Base-by-base conservation (phyloP, 2,888 invertebrate species). In the Nysson spinosus region DNA sequence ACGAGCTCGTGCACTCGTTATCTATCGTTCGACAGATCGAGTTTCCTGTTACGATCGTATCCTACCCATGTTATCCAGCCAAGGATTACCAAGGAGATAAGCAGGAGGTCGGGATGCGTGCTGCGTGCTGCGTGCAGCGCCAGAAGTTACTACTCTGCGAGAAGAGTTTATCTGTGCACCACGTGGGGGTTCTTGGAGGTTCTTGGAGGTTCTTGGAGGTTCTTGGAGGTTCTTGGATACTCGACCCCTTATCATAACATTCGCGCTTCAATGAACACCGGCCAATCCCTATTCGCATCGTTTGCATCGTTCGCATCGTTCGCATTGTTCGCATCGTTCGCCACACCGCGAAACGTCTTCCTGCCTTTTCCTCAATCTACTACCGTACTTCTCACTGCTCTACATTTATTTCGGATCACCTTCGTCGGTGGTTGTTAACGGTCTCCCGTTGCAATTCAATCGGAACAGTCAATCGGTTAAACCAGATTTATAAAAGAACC, bases 181-280 rank as follows among this genome's bases (percentile, higher is more conserved):
- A 71, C 69, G 66, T 64, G 69, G 70, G 66, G 63, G 64, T 66
- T 69, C 69, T n/a, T n/a, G n/a, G n/a, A n/a, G n/a, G n/a, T n/a
- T n/a, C n/a, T n/a, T n/a, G n/a, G n/a, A n/a, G n/a, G n/a, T n/a
- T n/a, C n/a, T n/a, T n/a, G n/a, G n/a, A n/a, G n/a, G n/a, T n/a
- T n/a, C 69, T 64, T 64, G 69, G 70, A 64, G 63, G 64, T 66
- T 69, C 69, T 47, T 11, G 56, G 34, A 47, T 47, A 43, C 65
- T 24, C 65, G 60, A 61, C 47, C 65, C 64, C 72, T 79, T 78
- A 79, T 78, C 72, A 74, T 67, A 74, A 75, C 72, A 77, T 78
- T 77, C 61, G 67, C 69, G 75, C 75, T 72, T 70, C 67, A 60
- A 64, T 66, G 72, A 75, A 40, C 75, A 72, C 39, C 55, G 55